Evolutionary conservation across 2,888 invertebrate genomes (phyloP).

Genomic region (Lumbricus terrestris): DNA sequence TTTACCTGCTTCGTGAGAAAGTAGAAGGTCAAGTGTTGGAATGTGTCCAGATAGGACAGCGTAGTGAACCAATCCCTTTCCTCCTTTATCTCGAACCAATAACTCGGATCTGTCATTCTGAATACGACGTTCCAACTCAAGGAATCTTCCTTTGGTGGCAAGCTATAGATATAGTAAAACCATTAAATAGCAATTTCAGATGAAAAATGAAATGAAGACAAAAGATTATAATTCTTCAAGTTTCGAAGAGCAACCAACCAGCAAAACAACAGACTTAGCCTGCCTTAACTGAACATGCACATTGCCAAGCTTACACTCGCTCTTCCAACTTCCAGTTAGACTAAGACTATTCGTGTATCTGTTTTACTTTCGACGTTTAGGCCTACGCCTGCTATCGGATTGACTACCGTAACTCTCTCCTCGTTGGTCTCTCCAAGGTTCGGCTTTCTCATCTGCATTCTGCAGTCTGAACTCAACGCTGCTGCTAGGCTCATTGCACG

Average conservation of each 20-base stretch:
- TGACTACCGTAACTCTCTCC: no score
- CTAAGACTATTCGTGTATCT: no score
- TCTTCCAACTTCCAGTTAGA: no score
- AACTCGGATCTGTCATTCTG: slow-evolving; percentile 73
- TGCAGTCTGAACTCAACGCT: no score
- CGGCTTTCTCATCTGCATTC: no score
- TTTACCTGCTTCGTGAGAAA: slow-evolving; percentile 75
- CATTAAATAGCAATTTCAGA: background rate
- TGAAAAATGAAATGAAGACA: background rate
- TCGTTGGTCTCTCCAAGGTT: no score
- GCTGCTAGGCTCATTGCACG: no score
- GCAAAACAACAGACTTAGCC: background rate
- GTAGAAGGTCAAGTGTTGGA: slow-evolving; percentile 75
- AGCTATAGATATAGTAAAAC: slow-evolving; percentile 69
- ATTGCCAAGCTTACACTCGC: no score
- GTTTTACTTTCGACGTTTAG: no score
- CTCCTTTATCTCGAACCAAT: slow-evolving; percentile 71
- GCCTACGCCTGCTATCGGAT: no score
- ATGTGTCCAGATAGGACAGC: slow-evolving; percentile 76
- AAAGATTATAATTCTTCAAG: background rate
- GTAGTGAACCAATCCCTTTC: slow-evolving; percentile 77
- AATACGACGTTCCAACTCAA: slow-evolving; percentile 76
- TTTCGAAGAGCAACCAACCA: background rate
- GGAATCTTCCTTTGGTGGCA: slow-evolving; percentile 79
- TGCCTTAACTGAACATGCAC: no score